Base-by-base conservation (phyloP, 2,888 invertebrate species). In the Volucella zonaria region DNA sequence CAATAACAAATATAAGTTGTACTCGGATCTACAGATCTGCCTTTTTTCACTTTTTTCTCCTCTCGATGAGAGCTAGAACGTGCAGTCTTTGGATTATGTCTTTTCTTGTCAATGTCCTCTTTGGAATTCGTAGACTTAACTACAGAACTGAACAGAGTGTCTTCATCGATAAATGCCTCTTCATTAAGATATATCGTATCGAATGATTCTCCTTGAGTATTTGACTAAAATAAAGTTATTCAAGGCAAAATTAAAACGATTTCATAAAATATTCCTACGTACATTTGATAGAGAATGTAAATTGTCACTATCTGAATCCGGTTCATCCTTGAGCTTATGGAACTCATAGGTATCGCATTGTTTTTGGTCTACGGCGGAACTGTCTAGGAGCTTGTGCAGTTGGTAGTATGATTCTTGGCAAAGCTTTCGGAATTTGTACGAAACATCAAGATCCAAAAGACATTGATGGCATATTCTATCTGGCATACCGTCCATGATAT, bases 1-100 rank as follows among this genome's bases (percentile, higher is more conserved):
- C 92, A 89, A 76, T 92, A 91, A 77, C 92, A 92, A 8, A 91
- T 90, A 38, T 89, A 89, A 14, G 87, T 89, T 2, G 58, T 49
- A 14, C 9, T 38, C 1, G 56, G 58, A 45, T 74, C 11, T 3
- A 31, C 10, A n/a, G 70, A 14, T 66, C 56, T 74, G 3, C 14
- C 64, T 6, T 59, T 78, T 49, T 51, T 75, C 18, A 54, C 2
- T 1, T 42, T 59, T 52, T 40, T 62, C 3, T 40, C 40, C 31
- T 2, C 61, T 40, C 43, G 43, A 18, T 38, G 45, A 9, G 10
- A 9, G 11, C 12, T 52, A 6, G 18, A 31, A 6, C 31, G 31
- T 6, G 31, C 31, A 40, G 14, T 14, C 15, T 8, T n/a, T 11
- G 0, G 23, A 43, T 1, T 45, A 14, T 54, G 3, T 31, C 47